Evolutionary conservation across 64 coral and sea anemone genomes (phyloP), one percentile per base, ranked within the genome.

Genomic region (Anthopleura sola): DNA sequence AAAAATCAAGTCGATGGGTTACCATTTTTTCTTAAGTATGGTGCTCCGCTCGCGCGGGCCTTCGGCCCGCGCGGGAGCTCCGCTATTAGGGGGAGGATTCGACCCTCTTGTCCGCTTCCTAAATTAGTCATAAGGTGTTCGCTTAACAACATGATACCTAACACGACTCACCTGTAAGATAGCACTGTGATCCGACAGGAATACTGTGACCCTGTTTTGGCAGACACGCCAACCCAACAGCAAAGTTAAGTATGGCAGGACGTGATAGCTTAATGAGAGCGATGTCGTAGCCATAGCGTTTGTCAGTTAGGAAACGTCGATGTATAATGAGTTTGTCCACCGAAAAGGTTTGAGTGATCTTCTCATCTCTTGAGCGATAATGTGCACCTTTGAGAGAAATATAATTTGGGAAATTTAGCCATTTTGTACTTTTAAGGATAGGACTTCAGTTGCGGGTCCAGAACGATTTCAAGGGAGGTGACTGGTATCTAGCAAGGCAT

Each of bases 241-340:
- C 78, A 28, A 31, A 24, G 39, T 90, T 97, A 21, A 92, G 86
- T 23, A 97, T n/a, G 23, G 87, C 94, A 20, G 90, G 94, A 21
- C 90, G 87, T 9, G 94, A 97, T 2, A 97, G 83, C 75, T 89
- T 92, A 12, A 97, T 90, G 33, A 92, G 78, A 9, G 94, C 94
- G 19, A 97, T 87, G 21, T 97, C 94, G 83, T 92, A 86, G 37
- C 94, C 94, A 49, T 92, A 97, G 0, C 94, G 90, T 44, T 86
- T 90, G 71, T 92, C 49, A 3, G 90, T 96, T 0, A 92, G 87
- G 77, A 50, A 91, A 19, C 74, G 55, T 37, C 44, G 77, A 55
- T 91, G 50, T 36, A 91, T 24, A 47, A 86, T 46, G 6, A 91
- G 21, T 54, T 85, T 84, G 17, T 81, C 82, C 28, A 91, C 56